Percentiles rank a stretch among this genome's conserved stretches.
Evolutionary conservation across 2,113 vertebrate species (phyloP).

Genomic region (Chamaea fasciata): DNA sequence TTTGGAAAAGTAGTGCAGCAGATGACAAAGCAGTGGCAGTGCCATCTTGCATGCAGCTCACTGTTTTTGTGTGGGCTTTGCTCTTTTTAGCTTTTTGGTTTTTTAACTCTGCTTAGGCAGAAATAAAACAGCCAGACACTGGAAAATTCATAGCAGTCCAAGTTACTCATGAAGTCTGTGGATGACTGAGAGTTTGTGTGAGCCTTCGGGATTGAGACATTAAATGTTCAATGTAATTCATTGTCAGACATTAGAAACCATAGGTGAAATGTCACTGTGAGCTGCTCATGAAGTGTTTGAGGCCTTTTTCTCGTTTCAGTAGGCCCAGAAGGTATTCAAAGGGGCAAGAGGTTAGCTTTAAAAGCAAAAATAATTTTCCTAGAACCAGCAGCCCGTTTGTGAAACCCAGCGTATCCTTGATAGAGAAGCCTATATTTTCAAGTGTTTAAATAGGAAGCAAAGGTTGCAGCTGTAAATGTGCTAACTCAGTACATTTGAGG

Average conservation of each 20-base stretch:
- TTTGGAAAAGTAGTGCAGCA: not conserved
- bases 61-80: not conserved
- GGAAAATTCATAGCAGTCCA: not conserved
- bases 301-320: not conserved
- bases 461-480: slow-evolving; percentile 38
- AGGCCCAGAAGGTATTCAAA: not conserved
- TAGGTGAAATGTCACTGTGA: not conserved
- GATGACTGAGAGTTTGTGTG: not conserved
- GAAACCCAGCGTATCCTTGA: not conserved
- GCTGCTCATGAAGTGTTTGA: not conserved
- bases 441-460: not conserved
- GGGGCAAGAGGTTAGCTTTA: not conserved
- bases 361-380: not conserved
- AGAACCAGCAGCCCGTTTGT: not conserved
- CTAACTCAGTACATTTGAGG: slow-evolving; percentile 23
- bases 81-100: not conserved
- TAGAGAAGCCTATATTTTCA: not conserved
- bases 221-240: not conserved
- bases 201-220: not conserved
- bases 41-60: not conserved
- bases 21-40: not conserved
- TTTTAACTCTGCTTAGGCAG: not conserved
- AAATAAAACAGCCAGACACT: not conserved
- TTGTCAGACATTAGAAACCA: not conserved
- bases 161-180: not conserved